Percentiles rank a stretch among this genome's conserved stretches.
Evolutionary conservation across 2,113 vertebrate species (phyloP).

Genomic region (Nymphicus hollandicus): DNA sequence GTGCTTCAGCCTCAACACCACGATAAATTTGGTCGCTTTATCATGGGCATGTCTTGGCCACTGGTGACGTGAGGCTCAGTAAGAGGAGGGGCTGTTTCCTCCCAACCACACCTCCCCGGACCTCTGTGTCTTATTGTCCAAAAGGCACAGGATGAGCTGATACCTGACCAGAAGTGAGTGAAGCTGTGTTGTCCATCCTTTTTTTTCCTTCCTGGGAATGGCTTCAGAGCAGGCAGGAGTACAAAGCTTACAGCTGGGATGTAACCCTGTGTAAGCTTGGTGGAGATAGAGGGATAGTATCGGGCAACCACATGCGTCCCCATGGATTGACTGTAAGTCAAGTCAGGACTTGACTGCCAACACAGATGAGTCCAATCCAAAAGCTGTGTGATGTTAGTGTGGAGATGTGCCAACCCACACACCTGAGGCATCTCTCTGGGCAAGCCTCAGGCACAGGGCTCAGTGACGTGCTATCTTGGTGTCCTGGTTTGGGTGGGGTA

Average conservation of each 20-base stretch:
- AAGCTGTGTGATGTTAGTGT: neutral
- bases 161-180: neutral
- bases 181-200: neutral
- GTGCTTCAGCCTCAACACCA: neutral
- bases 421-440: neutral
- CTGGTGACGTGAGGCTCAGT: neutral
- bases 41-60: neutral
- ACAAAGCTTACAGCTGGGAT: neutral
- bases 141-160: neutral
- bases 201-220: neutral
- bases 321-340: neutral
- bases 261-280: neutral
- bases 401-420: neutral
- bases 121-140: neutral
- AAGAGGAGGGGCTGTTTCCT: neutral
- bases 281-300: neutral
- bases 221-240: neutral
- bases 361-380: neutral
- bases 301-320: neutral
- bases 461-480: fast-evolving
- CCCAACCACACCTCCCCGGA: fast-evolving
- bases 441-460: neutral
- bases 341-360: neutral
- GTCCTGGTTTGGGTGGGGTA: neutral
- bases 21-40: neutral